phyloP scores from a whole-genome alignment of 1,140 invertebrate species.

The Drosophila arawakana region DNA sequence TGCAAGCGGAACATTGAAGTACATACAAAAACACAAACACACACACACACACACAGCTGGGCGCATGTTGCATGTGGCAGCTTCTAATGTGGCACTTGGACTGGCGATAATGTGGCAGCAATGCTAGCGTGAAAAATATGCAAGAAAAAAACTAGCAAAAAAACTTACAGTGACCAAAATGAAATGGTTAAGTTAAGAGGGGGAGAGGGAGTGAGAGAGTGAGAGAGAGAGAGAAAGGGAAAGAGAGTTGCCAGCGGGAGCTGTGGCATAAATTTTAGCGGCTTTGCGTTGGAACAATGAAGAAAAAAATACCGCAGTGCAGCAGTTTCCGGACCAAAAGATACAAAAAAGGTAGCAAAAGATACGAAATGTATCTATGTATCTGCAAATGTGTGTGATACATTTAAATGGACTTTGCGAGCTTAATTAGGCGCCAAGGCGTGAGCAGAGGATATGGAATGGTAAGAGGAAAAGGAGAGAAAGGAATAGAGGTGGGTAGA shows the following conservation, averaged over 20 bases:
- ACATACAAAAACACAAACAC: constrained; percentile 13
- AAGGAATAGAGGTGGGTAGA: background rate
- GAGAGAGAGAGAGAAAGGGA: background rate
- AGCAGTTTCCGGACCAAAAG: constrained; percentile 31
- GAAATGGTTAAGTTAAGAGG: constrained; percentile 67
- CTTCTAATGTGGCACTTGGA: constrained; percentile 43
- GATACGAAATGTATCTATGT: constrained; percentile 24
- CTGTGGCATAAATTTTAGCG: constrained; percentile 64
- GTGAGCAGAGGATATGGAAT: background rate
- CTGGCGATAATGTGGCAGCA: constrained; percentile 34
- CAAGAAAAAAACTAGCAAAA: constrained; percentile 60
- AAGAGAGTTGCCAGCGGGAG: constrained; percentile 2
- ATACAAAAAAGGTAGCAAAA: constrained; percentile 7
- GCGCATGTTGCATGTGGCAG: constrained; percentile 34
- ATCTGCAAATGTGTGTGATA: constrained; percentile 12
- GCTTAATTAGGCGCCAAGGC: constrained; percentile 51
- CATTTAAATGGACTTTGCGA: constrained; percentile 13
- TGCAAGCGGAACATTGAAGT: constrained; percentile 64
- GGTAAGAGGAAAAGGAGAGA: background rate
- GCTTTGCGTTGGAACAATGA: constrained; percentile 32
- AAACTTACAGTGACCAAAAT: constrained; percentile 51
- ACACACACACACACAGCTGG: constrained; percentile 16
- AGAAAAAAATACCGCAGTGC: constrained; percentile 6
- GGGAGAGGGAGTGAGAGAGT: background rate
- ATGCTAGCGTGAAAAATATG: constrained; percentile 74